Conservation (phyloP, 2,113 vertebrate species). For the Puma concolor region DNA sequence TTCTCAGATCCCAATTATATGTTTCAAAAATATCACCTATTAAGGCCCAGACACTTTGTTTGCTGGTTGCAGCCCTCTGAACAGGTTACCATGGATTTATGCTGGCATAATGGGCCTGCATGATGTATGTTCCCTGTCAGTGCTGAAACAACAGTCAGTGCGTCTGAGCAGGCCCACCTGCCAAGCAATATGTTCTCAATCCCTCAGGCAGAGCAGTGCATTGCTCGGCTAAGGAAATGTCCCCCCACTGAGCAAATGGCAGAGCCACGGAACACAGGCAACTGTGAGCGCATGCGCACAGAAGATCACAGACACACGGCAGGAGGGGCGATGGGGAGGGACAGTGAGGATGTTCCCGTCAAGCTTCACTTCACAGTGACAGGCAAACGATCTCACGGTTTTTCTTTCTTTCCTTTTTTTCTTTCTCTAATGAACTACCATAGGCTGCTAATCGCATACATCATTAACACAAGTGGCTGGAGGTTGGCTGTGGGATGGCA, state of each 20-base stretch:
- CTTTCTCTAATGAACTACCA: background rate
- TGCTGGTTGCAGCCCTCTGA: slow-evolving; percentile 85
- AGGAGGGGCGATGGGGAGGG: background rate
- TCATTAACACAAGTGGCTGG: slow-evolving; percentile 74
- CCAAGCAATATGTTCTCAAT: slow-evolving; percentile 88
- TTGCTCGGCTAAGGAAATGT: slow-evolving; percentile 83
- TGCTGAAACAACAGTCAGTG: slow-evolving; percentile 93
- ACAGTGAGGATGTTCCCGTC: slow-evolving; percentile 23
- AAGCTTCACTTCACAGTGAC: slow-evolving; percentile 62
- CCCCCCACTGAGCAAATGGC: slow-evolving; percentile 87
- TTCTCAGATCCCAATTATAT: slow-evolving; percentile 87
- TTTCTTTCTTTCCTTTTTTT: background rate
- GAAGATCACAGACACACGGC: background rate
- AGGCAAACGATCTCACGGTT: slow-evolving; percentile 5
- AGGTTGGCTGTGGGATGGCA: slow-evolving; percentile 69
- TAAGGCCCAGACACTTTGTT: slow-evolving; percentile 83
- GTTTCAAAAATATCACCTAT: slow-evolving; percentile 86
- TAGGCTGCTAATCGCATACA: slow-evolving; percentile 65
- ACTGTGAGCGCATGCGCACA: background rate
- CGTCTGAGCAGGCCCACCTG: slow-evolving; percentile 89
- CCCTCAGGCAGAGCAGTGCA: slow-evolving; percentile 84
- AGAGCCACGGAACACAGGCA: slow-evolving; percentile 65
- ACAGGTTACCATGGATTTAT: slow-evolving; percentile 86
- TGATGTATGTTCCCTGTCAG: slow-evolving; percentile 96
- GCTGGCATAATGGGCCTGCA: slow-evolving; percentile 86